phyloP scores from a whole-genome alignment of 23 tunicate genomes.

The Oikopleura albicans region DNA sequence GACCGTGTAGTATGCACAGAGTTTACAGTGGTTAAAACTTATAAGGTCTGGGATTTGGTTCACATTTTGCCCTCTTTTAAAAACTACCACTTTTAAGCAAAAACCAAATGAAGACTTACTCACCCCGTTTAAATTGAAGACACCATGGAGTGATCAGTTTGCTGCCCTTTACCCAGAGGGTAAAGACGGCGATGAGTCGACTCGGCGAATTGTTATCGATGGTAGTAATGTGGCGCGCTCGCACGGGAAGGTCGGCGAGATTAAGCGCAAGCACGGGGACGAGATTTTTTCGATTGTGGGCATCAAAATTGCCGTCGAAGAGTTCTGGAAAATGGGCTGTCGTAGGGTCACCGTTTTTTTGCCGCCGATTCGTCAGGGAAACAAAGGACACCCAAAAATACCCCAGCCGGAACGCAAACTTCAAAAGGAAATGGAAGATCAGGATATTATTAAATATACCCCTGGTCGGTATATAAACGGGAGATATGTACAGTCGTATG shows the following conservation, averaged over 20 bases:
- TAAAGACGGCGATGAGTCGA: not conserved
- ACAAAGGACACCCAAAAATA: not conserved
- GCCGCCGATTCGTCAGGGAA: not conserved
- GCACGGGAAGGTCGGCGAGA: not conserved
- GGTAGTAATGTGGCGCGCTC: not conserved
- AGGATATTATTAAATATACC: not conserved
- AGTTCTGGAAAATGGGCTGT: constrained; percentile 9
- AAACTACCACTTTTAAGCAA: no score
- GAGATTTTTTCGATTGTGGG: not conserved
- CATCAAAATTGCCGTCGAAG: not conserved
- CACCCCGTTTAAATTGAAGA: no score
- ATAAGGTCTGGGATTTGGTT: no score
- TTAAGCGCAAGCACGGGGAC: not conserved
- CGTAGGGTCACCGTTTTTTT: not conserved
- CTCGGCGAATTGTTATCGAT: not conserved
- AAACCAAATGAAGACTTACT: no score
- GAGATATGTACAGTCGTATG: not conserved
- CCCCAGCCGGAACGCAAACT: not conserved
- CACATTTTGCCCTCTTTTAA: no score
- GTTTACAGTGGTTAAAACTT: no score
- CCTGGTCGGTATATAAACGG: not conserved
- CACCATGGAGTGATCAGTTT: not conserved
- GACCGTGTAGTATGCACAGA: no score
- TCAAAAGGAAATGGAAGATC: not conserved
- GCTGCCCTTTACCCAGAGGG: not conserved